These are phyloP conservation scores for Branchinecta sandiegonensis DNA, from an alignment of 2,888 invertebrate species.

Conservation along the genomic window DNA sequence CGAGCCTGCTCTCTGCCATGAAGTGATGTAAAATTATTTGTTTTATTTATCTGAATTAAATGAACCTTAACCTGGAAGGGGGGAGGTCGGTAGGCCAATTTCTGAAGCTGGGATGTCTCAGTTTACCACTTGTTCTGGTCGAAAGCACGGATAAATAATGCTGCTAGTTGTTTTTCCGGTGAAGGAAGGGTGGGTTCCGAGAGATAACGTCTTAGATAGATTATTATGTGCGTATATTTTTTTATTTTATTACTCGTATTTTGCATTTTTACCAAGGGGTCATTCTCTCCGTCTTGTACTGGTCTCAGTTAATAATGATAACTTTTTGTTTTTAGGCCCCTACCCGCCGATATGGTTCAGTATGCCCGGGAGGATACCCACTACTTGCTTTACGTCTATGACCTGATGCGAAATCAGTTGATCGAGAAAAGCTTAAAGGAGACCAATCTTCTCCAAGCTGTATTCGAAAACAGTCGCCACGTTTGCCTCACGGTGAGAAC, in stretches of 20 bases:
- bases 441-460: slow-evolving; percentile 49
- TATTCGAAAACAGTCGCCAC: slow-evolving; percentile 55
- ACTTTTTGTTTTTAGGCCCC: slow-evolving; percentile 45
- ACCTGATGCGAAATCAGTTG: slow-evolving; percentile 57
- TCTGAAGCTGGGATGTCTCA: too few relatives aligned
- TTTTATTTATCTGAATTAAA: too few relatives aligned
- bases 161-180: too few relatives aligned
- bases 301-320: background rate
- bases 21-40: too few relatives aligned
- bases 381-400: slow-evolving; percentile 78
- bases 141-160: too few relatives aligned
- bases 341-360: slow-evolving; percentile 58
- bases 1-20: too few relatives aligned
- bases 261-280: background rate
- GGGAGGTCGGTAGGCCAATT: too few relatives aligned
- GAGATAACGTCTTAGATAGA: too few relatives aligned
- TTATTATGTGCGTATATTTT: background rate
- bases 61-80: too few relatives aligned
- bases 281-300: background rate
- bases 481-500: slow-evolving; percentile 49
- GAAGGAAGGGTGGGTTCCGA: too few relatives aligned
- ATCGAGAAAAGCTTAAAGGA: slow-evolving; percentile 48
- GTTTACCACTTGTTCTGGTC: too few relatives aligned
- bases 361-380: slow-evolving; percentile 94
- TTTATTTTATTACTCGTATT: background rate